A percentile compares a stretch with the other conserved stretches of the same genome.
Conservation (phyloP, 2,888 invertebrate genomes). For the Lucinisca nassula region DNA sequence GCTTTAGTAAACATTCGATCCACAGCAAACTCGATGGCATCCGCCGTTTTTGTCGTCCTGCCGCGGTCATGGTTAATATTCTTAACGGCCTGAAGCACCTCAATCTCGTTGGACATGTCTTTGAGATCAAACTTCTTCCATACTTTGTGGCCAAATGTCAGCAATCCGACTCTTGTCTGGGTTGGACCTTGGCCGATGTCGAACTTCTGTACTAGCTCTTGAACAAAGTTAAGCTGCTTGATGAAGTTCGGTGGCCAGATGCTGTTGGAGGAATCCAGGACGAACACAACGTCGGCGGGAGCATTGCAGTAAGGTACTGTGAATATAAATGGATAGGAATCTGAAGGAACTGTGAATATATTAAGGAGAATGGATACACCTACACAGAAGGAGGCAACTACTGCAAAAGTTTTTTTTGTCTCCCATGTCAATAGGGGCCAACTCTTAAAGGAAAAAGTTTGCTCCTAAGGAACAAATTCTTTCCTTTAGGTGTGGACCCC, state of each 20-base stretch:
- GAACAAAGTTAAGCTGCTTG: constrained; percentile 77
- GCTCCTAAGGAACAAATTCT: no score
- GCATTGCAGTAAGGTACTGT: constrained; percentile 46
- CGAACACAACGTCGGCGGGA: constrained; percentile 79
- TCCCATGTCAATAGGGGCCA: no score
- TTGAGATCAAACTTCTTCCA: constrained; percentile 75
- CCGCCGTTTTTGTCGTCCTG: constrained; percentile 77
- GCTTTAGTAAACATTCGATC: constrained; percentile 70
- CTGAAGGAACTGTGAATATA: no score
- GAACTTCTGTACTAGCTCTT: constrained; percentile 73
- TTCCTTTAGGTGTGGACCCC: no score
- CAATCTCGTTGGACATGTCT: constrained; percentile 48
- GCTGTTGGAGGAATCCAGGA: constrained; percentile 80
- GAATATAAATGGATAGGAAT: no score
- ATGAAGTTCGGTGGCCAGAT: constrained; percentile 81
- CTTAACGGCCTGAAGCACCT: constrained; percentile 62
- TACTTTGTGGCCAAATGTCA: constrained; percentile 76
- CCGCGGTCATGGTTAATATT: constrained; percentile 67
- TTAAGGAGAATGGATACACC: no score
- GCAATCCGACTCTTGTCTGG: constrained; percentile 76
- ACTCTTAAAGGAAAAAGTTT: no score
- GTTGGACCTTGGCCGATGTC: constrained; percentile 71
- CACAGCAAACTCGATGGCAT: constrained; percentile 73
- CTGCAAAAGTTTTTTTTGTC: no score
- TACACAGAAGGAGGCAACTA: no score